These are phyloP conservation scores for Littorina saxatilis DNA, from an alignment of 1,140 invertebrate genomes.

Conservation along the genomic window DNA sequence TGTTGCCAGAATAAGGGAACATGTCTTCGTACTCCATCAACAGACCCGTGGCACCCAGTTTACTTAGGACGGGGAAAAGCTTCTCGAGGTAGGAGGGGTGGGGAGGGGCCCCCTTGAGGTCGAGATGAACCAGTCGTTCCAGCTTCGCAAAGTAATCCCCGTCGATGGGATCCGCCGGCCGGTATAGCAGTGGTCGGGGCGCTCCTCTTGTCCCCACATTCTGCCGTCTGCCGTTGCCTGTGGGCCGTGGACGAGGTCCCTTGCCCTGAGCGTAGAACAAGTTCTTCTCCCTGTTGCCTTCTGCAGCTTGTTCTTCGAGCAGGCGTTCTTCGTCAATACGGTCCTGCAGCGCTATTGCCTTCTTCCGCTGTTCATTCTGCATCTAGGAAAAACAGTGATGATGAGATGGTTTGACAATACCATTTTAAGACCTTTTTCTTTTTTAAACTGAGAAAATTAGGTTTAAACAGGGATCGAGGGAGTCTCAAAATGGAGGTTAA, in stretches of 20 bases:
- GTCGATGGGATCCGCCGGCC: not conserved
- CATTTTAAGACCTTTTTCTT: not conserved
- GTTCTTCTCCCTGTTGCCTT: no score
- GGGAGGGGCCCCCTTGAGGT: slow-evolving; percentile 68
- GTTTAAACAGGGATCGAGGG: no score
- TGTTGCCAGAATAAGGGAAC: slow-evolving; percentile 89
- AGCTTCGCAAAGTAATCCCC: slow-evolving; percentile 23
- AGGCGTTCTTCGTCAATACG: slow-evolving; percentile 13
- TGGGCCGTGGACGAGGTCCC: no score
- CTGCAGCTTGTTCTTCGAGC: slow-evolving; percentile 17
- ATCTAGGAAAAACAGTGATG: not conserved
- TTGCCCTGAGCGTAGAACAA: no score
- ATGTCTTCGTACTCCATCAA: slow-evolving; percentile 97
- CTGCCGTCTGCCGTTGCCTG: not conserved
- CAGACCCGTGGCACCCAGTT: slow-evolving; percentile 89
- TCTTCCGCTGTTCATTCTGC: slow-evolving; percentile 18
- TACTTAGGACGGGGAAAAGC: slow-evolving; percentile 81
- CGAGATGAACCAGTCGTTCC: slow-evolving; percentile 61
- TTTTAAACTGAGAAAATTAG: no score
- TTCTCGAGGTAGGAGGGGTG: slow-evolving; percentile 59
- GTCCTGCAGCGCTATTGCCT: slow-evolving; percentile 24
- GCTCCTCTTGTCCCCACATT: not conserved
- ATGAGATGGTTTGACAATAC: not conserved
- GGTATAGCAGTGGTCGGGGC: not conserved
- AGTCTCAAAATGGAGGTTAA: no score